A percentile compares a stretch with the other conserved stretches of the same genome.
These are phyloP conservation scores for Xylota segnis DNA, from an alignment of 2,888 invertebrate genomes.

Conservation along the genomic window DNA sequence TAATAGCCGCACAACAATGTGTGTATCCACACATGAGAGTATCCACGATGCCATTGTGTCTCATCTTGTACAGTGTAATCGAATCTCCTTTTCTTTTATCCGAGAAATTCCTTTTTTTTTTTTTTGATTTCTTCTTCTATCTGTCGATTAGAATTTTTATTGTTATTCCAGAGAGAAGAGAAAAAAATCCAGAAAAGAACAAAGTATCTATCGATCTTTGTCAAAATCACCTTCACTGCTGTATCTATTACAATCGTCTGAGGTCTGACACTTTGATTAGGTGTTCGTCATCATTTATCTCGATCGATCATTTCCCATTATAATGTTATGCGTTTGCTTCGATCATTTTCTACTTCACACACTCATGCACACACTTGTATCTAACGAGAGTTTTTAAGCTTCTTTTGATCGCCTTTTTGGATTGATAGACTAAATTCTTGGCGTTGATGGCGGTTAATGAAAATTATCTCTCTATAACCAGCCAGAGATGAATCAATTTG, in stretches of 20 bases:
- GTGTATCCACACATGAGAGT: conserved; percentile 11
- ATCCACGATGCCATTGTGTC: conserved; percentile 52
- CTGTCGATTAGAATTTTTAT: conserved; percentile 71
- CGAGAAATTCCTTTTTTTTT: conserved; percentile 51
- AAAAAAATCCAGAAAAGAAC: conserved; percentile 36
- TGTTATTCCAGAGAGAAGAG: conserved; percentile 28
- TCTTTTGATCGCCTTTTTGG: conserved; percentile 52
- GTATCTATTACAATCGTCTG: conserved; percentile 72
- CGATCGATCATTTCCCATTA: conserved; percentile 69
- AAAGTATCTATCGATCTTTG: conserved; percentile 72
- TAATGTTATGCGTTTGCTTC: conserved; percentile 25
- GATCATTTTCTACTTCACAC: conserved; percentile 10
- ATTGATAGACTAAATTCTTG: conserved; percentile 54
- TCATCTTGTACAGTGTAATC: conserved; percentile 46
- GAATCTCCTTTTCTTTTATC: conserved; percentile 42
- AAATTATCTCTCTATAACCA: conserved; percentile 66
- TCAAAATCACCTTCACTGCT: conserved; percentile 64
- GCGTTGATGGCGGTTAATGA: conserved; percentile 73
- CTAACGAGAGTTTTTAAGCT: conserved; percentile 45
- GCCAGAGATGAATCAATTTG: conserved; percentile 74
- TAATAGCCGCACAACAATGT: conserved; percentile 50
- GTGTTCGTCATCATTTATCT: conserved; percentile 75
- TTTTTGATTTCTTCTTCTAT: conserved; percentile 35
- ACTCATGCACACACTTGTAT: too few relatives aligned
- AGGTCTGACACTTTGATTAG: conserved; percentile 74